These are phyloP conservation scores for Meta bourneti DNA, from an alignment of 2,888 invertebrate genomes.

Conservation along the genomic window DNA sequence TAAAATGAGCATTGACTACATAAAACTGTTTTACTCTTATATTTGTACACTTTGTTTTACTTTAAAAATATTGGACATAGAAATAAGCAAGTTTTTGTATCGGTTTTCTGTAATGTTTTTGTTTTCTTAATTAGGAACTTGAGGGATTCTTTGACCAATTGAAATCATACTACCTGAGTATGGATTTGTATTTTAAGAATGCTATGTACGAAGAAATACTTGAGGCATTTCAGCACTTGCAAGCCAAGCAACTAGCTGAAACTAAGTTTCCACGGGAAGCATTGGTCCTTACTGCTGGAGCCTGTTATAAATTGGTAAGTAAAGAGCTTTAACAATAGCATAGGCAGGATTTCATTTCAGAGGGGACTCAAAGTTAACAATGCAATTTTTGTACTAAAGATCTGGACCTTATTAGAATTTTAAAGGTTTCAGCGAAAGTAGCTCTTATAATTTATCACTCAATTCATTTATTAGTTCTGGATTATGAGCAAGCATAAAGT, in stretches of 20 bases:
- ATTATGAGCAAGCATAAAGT: no score
- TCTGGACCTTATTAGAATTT: background rate
- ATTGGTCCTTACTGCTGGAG: slow-evolving; percentile 86
- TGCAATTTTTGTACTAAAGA: background rate
- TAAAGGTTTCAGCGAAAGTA: background rate
- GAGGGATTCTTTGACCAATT: slow-evolving; percentile 88
- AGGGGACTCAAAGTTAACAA: background rate
- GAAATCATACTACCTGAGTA: slow-evolving; percentile 85
- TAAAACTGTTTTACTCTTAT: no score
- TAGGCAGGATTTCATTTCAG: no score
- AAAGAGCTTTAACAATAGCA: background rate
- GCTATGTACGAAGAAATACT: slow-evolving; percentile 86
- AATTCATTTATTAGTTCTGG: background rate
- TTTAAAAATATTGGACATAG: no score
- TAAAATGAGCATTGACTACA: no score
- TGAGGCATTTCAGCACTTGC: slow-evolving; percentile 85
- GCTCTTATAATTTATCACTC: background rate
- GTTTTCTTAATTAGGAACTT: slow-evolving; percentile 82
- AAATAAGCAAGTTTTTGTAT: background rate
- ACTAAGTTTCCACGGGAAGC: slow-evolving; percentile 86
- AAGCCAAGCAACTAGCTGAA: slow-evolving; percentile 85
- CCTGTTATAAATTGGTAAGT: slow-evolving; percentile 88
- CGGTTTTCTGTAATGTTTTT: background rate
- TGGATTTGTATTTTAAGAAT: slow-evolving; percentile 87
- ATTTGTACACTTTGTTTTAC: no score